These are phyloP conservation scores for Zenarchopterus dispar DNA, from an alignment of 2,797 vertebrate species.

Conservation along the genomic window DNA sequence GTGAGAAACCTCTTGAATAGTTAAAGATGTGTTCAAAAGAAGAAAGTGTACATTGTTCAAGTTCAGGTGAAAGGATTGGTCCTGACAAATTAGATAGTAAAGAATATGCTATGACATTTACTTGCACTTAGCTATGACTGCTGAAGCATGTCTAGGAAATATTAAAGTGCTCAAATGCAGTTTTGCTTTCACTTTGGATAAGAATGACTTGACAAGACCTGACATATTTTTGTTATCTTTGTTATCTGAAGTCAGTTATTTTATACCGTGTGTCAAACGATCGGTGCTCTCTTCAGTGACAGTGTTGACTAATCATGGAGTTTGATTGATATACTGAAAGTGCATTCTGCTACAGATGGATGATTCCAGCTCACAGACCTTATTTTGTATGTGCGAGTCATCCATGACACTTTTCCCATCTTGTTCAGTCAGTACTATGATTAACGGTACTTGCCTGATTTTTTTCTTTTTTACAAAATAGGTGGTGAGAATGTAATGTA, in stretches of 20 bases:
- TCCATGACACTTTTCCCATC: slow-evolving; percentile 9
- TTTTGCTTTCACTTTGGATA: slow-evolving; percentile 67
- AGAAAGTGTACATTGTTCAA: too few relatives aligned
- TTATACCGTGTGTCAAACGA: slow-evolving; percentile 29
- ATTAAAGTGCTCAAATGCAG: slow-evolving; percentile 38
- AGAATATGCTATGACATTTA: slow-evolving; percentile 25
- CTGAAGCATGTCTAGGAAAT: slow-evolving; percentile 23
- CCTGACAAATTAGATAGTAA: slow-evolving; percentile 1
- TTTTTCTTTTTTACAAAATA: not conserved
- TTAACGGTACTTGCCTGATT: slow-evolving; percentile 14
- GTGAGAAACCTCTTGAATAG: not conserved
- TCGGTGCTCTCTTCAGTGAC: not conserved
- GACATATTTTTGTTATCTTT: slow-evolving; percentile 32
- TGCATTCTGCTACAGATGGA: slow-evolving; percentile 35
- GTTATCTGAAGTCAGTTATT: slow-evolving; percentile 36
- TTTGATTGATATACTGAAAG: slow-evolving; percentile 56
- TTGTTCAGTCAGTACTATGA: slow-evolving; percentile 33
- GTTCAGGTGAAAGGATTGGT: too few relatives aligned
- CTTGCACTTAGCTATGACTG: slow-evolving; percentile 10
- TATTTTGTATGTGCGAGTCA: slow-evolving; percentile 8
- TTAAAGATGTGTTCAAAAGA: not conserved
- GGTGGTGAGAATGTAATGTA: not conserved
- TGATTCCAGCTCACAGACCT: slow-evolving; percentile 16
- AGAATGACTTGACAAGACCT: slow-evolving; percentile 30
- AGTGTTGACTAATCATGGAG: slow-evolving; percentile 11